Evolutionary conservation across 2,888 invertebrate species (phyloP), one percentile per base, ranked within the genome.

Genomic region (Pristionchus exspectatus): DNA sequence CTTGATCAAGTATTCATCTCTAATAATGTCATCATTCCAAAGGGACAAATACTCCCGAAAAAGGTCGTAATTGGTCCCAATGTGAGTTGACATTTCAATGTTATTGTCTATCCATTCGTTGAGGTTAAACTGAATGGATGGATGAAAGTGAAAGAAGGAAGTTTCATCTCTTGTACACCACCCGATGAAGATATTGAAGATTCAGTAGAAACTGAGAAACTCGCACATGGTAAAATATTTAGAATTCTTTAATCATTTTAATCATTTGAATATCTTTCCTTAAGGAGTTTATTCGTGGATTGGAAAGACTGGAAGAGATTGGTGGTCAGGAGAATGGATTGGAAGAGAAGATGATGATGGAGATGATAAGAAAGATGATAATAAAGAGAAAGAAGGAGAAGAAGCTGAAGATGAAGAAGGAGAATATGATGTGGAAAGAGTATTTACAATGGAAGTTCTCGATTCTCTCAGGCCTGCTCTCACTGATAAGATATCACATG

Each of bases 261-360:
- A 50, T 33, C 56, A 27, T 21, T 12, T 33, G 24, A 59, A 16
- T 59, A 3, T 44, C 24, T n/a, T 87, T 18, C 4, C 5, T 69
- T 18, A 44, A 86, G 86, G 44, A 54, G 27, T 86, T 24, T 86
- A 86, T 38, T 21, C 59, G 10, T 86, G 86, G 86, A 86, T 5
- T 10, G 30, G n/a, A 27, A 50, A 50, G 38, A 72, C 30, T 14
- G 87, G 87, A 9, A 21, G 50, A 21, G 33, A 50, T 72, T 87
- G 69, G 87, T 87, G 87, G 87, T 21, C 66, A 30, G 87, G 87
- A 87, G 69, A 50, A 72, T 87, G 87, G 87, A 72, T 59, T 59
- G 72, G 50, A n/a, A 72, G 18, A 24, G 54, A 87, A 54, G 72
- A 87, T 14, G 72, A 72, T 10, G 87, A 87, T n/a, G 69, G 59